Conservation (phyloP, 2,797 vertebrate species). For the Borostomias antarcticus region DNA sequence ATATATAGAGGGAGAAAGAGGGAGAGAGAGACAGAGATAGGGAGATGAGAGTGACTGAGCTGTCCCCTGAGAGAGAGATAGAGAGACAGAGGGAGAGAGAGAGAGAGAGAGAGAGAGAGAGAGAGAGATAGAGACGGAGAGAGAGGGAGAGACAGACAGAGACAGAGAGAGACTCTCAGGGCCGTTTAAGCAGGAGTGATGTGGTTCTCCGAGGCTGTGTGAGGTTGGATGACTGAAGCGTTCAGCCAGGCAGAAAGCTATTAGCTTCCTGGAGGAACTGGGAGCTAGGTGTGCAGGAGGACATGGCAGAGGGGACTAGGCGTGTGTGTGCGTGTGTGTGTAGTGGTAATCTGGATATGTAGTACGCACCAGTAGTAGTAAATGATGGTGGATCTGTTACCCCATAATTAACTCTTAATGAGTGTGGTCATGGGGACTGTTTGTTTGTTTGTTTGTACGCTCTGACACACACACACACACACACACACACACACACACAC, state of each 20-base stretch:
- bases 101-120: neutral
- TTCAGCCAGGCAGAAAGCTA: neutral
- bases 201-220: no score
- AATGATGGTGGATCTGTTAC: slow-evolving; percentile 38
- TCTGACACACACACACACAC: neutral
- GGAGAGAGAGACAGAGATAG: slow-evolving; percentile 12
- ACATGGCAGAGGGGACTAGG: neutral
- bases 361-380: neutral
- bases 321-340: neutral
- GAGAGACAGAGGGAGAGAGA: neutral
- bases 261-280: neutral
- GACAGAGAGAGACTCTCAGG: no score
- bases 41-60: neutral
- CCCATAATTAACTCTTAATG: slow-evolving; percentile 47
- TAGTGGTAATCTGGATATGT: neutral
- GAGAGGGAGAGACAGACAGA: neutral
- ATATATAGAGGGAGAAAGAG: slow-evolving; percentile 19
- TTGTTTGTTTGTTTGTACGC: neutral
- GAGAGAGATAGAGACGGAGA: neutral
- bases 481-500: slow-evolving; percentile 11
- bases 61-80: neutral
- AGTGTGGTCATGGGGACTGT: slow-evolving; percentile 31
- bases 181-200: no score
- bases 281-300: slow-evolving; percentile 9
- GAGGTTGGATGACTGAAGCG: no score